These are phyloP conservation scores for Marcusenius ussheri DNA, from an alignment of 2,113 vertebrate genomes.

Conservation along the genomic window DNA sequence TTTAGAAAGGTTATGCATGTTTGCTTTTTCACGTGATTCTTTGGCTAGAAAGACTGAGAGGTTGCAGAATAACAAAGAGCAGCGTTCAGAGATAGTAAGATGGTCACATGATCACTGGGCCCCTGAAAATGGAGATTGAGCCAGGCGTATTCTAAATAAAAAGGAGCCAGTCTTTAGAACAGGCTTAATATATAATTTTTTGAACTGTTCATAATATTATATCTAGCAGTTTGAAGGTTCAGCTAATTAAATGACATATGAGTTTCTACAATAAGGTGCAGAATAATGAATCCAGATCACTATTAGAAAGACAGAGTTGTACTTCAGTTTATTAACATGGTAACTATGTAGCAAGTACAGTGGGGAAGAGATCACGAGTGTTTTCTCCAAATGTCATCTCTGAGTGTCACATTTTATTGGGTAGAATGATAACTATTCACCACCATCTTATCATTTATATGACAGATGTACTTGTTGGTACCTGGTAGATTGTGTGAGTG, in stretches of 20 bases:
- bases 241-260: background rate
- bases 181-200: background rate
- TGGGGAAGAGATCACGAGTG: background rate
- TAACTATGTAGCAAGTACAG: background rate
- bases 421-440: background rate
- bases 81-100: background rate
- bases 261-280: background rate
- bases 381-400: background rate
- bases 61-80: background rate
- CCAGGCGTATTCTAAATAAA: background rate
- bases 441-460: background rate
- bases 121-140: background rate
- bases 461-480: background rate
- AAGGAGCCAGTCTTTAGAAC: background rate
- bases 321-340: background rate
- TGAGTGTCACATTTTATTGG: background rate
- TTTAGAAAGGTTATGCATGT: background rate
- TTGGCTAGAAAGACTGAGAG: background rate
- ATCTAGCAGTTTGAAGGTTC: background rate
- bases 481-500: background rate
- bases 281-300: background rate
- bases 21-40: background rate
- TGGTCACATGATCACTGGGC: background rate
- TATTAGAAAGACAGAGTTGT: background rate
- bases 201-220: background rate